Evolutionary conservation across 2,888 invertebrate genomes (phyloP), one percentile per base, ranked within the genome.

Genomic region (Ernsta delagoae): DNA sequence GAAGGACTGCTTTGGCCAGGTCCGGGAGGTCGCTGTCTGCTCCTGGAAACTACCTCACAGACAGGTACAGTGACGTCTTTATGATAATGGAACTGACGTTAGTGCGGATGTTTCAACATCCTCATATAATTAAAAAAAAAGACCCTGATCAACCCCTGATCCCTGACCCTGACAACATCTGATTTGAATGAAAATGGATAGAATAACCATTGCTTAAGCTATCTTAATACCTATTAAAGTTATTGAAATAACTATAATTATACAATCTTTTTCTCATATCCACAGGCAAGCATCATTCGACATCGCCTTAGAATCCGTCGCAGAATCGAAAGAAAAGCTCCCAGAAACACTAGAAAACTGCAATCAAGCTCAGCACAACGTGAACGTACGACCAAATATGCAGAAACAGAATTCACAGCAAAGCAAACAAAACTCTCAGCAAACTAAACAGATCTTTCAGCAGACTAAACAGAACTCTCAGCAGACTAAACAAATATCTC

Each of bases 11-110:
- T 4, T 82, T 92, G 1, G 86, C 90, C 0, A 75, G 92, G 1
- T 85, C 90, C 0, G 92, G 92, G 0, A 78, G 92, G 3, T 92
- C 92, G 0, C 82, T 92, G 0, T 92, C 92, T 0, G 92, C 92
- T 1, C 92, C 92, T 0, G 90, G 92, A 48, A 89, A 88, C 81
- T 93, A 92, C 70, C 81, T 92, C 6, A 89, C 90, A 65, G 89
- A 90, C 66, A 86, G 86, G 89, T 89, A 70, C 12, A 5, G 61
- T 39, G 24, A 24, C 24, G 24, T 24, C 1, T 24, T 24, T 24
- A 24, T 24, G 24, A 24, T 24, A 24, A 24, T 24, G 1, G 1
- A 24, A 24, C 24, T 24, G 24, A 24, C 24, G 24, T 24, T 24
- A 1, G 24, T 24, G 3, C 3, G 24, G 24, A 3, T 24, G 24